Percentiles rank a stretch among this genome's conserved stretches.
These are phyloP conservation scores for Ptychobarbus kaznakovi DNA, from an alignment of 2,797 vertebrate genomes.

Conservation along the genomic window DNA sequence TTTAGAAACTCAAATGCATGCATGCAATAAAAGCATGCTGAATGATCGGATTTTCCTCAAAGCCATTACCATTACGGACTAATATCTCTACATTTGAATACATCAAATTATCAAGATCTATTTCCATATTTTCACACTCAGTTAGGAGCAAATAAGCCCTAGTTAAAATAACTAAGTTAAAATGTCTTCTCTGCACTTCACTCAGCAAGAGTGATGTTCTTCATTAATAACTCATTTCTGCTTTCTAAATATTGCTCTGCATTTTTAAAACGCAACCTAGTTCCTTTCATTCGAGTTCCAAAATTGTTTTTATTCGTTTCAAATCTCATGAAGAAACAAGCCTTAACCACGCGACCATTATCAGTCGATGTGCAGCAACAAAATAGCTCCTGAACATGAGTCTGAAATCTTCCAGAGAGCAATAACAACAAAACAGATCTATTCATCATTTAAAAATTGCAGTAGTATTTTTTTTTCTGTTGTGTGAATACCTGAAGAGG, in stretches of 20 bases:
- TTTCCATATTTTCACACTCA: not conserved
- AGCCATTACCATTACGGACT: slow-evolving; percentile 16
- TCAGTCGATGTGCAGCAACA: not conserved
- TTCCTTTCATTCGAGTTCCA: not conserved
- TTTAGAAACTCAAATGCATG: slow-evolving; percentile 16
- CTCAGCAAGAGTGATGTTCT: slow-evolving; percentile 7
- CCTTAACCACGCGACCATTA: not conserved
- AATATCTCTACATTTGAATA: not conserved
- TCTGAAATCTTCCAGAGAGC: not conserved
- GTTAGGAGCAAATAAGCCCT: not conserved
- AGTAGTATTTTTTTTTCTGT: not conserved
- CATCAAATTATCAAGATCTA: not conserved
- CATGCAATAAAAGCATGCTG: slow-evolving; percentile 9
- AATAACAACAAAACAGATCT: not conserved
- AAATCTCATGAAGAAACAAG: not conserved
- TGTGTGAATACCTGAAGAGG: not conserved
- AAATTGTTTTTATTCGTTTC: not conserved
- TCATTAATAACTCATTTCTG: slow-evolving; percentile 14
- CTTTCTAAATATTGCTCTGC: slow-evolving; percentile 18
- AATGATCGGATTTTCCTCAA: slow-evolving; percentile 19
- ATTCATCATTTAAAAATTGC: not conserved
- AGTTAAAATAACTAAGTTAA: too few species aligned
- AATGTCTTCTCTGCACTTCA: not conserved
- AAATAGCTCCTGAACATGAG: not conserved
- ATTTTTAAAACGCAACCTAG: not conserved